Evolutionary conservation across 1,140 invertebrate species (phyloP).

Genomic region (Pseudomyrmex dendroicus): DNA sequence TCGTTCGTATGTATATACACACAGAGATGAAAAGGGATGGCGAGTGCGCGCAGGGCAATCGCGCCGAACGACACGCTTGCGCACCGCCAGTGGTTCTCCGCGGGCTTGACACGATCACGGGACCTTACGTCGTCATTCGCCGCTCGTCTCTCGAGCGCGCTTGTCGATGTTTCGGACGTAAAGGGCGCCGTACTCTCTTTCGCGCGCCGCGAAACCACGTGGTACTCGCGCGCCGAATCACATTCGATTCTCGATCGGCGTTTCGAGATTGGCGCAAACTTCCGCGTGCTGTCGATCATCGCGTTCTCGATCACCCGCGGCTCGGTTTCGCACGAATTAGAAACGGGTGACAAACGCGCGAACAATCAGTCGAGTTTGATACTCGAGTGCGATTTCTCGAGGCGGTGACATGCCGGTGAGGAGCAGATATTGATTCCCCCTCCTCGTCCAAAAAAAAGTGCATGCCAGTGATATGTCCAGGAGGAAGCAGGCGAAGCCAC

Average conservation of each 20-base stretch:
- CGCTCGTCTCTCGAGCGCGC: slow-evolving; percentile 79
- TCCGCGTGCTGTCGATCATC: background rate
- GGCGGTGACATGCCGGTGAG: slow-evolving; percentile 30
- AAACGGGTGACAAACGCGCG: slow-evolving; percentile 6
- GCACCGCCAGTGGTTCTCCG: slow-evolving; percentile 68
- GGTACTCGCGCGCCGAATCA: slow-evolving; percentile 46
- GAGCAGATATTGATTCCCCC: slow-evolving; percentile 26
- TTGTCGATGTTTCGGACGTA: slow-evolving; percentile 52
- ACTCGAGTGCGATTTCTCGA: background rate
- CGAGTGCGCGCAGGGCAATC: slow-evolving; percentile 48
- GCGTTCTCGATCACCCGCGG: too few relatives aligned
- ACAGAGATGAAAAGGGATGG: background rate
- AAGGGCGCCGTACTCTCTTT: slow-evolving; percentile 14
- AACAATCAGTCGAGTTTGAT: background rate
- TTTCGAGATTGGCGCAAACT: slow-evolving; percentile 8
- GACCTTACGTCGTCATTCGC: slow-evolving; percentile 75
- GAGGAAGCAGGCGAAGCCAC: slow-evolving; percentile 85
- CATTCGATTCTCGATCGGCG: slow-evolving; percentile 19
- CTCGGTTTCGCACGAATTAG: background rate
- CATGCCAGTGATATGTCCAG: slow-evolving; percentile 82
- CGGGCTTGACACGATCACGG: slow-evolving; percentile 42
- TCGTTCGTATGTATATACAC: background rate
- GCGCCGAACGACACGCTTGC: slow-evolving; percentile 50
- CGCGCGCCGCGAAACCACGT: slow-evolving; percentile 66
- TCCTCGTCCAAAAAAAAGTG: slow-evolving; percentile 9